Conservation (phyloP, 1,140 invertebrate genomes). For the Cyclina sinensis region DNA sequence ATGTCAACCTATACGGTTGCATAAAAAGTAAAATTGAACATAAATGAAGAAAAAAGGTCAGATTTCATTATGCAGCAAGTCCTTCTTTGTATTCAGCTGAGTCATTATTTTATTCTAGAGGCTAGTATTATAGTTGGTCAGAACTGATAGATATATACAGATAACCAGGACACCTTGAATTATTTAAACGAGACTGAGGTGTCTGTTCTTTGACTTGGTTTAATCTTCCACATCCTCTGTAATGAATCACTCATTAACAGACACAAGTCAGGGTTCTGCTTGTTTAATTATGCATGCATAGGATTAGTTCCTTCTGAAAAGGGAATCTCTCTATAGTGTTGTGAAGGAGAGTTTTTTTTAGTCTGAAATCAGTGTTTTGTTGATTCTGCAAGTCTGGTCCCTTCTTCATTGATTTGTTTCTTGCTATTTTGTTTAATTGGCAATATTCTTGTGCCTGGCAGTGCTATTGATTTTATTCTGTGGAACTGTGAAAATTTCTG, state of each 20-base stretch:
- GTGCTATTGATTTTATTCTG: no score
- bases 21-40: no score
- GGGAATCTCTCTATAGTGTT: neutral
- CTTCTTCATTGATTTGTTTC: no score
- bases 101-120: no score
- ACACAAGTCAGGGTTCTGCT: neutral
- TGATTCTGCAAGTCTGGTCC: neutral
- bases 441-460: no score
- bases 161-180: slow-evolving; percentile 8
- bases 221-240: neutral
- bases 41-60: no score
- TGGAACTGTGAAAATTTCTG: no score
- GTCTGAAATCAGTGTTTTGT: no score
- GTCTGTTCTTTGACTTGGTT: slow-evolving; percentile 16
- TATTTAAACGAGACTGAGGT: slow-evolving; percentile 18
- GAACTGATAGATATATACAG: neutral
- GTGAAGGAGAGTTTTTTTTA: neutral
- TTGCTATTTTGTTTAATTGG: no score
- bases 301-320: neutral
- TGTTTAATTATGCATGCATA: neutral
- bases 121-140: neutral
- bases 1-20: no score
- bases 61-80: no score
- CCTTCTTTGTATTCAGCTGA: no score
- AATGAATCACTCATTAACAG: slow-evolving; percentile 22